A percentile compares a stretch with the other conserved stretches of the same genome.
phyloP scores from a whole-genome alignment of 2,797 vertebrate genomes.

The Hozukius guyotensis region DNA sequence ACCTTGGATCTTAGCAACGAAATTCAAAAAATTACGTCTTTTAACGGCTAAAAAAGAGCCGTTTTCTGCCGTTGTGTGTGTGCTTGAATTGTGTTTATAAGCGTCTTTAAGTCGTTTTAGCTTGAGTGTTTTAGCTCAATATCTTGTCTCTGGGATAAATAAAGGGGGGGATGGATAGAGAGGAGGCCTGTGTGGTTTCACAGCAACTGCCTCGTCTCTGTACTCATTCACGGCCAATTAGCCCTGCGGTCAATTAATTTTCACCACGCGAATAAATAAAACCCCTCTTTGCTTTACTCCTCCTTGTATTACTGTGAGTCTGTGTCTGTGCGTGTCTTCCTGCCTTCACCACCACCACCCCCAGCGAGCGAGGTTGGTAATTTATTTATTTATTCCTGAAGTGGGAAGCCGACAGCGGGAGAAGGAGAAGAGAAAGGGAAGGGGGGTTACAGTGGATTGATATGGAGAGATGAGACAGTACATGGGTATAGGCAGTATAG shows the following conservation, averaged over 20 bases:
- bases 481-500: background rate
- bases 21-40: background rate
- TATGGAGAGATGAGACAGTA: background rate
- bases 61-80: too few relatives aligned
- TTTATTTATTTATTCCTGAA: slow-evolving; percentile 58
- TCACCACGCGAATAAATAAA: background rate
- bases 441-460: slow-evolving; percentile 3
- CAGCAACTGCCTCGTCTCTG: background rate
- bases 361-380: slow-evolving; percentile 18
- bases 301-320: background rate
- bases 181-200: slow-evolving; percentile 24
- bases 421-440: background rate
- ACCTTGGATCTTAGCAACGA: background rate
- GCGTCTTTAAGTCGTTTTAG: background rate
- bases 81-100: too few relatives aligned
- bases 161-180: background rate
- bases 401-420: slow-evolving; percentile 16
- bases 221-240: slow-evolving; percentile 34
- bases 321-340: background rate
- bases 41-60: too few relatives aligned
- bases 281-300: background rate
- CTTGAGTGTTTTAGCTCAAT: background rate
- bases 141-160: background rate
- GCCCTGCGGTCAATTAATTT: slow-evolving; percentile 19
- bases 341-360: slow-evolving; percentile 28